Conservation (phyloP, 1,140 invertebrate genomes). For the Trachymyrmex septentrionalis region DNA sequence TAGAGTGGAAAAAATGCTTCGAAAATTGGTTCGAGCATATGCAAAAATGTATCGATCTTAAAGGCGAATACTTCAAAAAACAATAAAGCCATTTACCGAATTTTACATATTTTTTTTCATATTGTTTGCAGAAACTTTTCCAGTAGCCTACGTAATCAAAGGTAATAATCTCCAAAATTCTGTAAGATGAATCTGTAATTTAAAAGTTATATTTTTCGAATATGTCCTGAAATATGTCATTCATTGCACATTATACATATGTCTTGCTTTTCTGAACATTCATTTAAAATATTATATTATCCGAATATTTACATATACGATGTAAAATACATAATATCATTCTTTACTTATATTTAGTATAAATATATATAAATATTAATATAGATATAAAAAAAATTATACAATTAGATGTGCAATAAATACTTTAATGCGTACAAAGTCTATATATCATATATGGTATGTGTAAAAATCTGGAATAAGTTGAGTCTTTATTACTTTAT, state of each 20-base stretch:
- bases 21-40: too few species aligned
- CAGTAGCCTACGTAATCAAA: too few species aligned
- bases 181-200: constrained; percentile 3
- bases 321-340: constrained; percentile 36
- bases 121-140: too few species aligned
- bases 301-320: constrained; percentile 16
- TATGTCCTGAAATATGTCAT: background rate
- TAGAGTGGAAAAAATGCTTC: too few species aligned
- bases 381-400: constrained; percentile 11
- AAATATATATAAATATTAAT: constrained; percentile 14
- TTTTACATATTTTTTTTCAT: too few species aligned
- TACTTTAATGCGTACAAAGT: background rate
- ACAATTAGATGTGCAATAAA: background rate
- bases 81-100: too few species aligned
- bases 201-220: constrained; percentile 11
- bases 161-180: constrained; percentile 46
- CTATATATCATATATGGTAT: background rate
- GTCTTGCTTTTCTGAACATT: constrained; percentile 13
- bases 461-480: background rate
- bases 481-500: constrained; percentile 23
- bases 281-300: background rate
- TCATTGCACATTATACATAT: constrained; percentile 22
- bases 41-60: too few species aligned
- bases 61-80: too few species aligned
- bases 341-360: constrained; percentile 25